Conservation (phyloP, 1,140 invertebrate species). For the Panagrolaimus sp. region DNA sequence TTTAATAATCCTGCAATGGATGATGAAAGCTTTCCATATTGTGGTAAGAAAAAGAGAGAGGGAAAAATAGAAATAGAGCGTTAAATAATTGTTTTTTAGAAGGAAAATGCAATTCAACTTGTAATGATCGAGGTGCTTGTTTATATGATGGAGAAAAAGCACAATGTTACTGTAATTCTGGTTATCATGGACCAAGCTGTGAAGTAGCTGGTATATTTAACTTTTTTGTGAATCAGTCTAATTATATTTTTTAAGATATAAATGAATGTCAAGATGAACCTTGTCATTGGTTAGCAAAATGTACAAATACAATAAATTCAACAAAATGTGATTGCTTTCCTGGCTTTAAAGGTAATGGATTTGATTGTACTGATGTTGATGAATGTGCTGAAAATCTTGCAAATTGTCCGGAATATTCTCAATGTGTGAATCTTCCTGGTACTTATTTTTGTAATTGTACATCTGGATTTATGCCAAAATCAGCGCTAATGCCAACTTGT, state of each 20-base stretch:
- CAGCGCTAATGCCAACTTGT: slow-evolving; percentile 67
- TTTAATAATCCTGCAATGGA: slow-evolving; percentile 44
- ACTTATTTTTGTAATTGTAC: slow-evolving; percentile 84
- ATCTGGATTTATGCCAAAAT: slow-evolving; percentile 72
- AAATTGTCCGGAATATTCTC: slow-evolving; percentile 70
- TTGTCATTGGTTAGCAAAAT: slow-evolving; percentile 91
- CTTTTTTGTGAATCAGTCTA: too few relatives aligned
- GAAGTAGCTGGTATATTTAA: slow-evolving; percentile 39
- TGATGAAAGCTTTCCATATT: slow-evolving; percentile 51
- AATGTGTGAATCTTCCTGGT: slow-evolving; percentile 82
- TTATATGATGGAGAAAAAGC: slow-evolving; percentile 41
- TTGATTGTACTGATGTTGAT: slow-evolving; percentile 81
- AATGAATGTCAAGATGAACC: slow-evolving; percentile 93
- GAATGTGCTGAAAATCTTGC: slow-evolving; percentile 74
- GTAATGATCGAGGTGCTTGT: slow-evolving; percentile 42
- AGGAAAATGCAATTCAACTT: slow-evolving; percentile 40
- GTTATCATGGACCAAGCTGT: slow-evolving; percentile 37
- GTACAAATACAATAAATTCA: slow-evolving; percentile 88
- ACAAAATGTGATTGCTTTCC: slow-evolving; percentile 90
- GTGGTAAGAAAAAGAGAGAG: slow-evolving; percentile 30
- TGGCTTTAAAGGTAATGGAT: slow-evolving; percentile 84
- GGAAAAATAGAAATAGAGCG: background rate
- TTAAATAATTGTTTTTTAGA: slow-evolving; percentile 38
- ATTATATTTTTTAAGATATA: slow-evolving; percentile 81
- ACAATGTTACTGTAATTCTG: slow-evolving; percentile 46